These are phyloP conservation scores for Sigmodon hispidus DNA, from an alignment of 2,113 vertebrate species.

Conservation along the genomic window DNA sequence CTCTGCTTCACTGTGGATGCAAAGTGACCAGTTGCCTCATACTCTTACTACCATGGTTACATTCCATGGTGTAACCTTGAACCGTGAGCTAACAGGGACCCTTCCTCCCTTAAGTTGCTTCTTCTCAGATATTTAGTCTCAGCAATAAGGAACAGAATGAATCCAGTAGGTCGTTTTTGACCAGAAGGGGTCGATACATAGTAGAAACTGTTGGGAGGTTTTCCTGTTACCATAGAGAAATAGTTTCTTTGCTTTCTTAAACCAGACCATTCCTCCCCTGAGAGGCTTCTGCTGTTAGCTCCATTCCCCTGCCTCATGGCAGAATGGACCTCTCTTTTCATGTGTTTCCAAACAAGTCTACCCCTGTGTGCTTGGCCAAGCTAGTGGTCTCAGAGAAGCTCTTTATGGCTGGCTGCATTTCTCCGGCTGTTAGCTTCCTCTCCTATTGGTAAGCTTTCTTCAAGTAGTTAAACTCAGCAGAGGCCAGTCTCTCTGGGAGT, in stretches of 20 bases:
- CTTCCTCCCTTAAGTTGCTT: background rate
- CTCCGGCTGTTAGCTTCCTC: background rate
- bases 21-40: background rate
- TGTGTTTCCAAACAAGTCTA: background rate
- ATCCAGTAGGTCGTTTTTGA: background rate
- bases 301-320: no score
- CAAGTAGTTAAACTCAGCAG: background rate
- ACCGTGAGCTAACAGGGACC: background rate
- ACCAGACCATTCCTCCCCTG: background rate
- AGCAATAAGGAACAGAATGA: background rate
- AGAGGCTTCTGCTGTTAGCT: background rate
- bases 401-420: accelerated
- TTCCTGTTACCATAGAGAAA: background rate
- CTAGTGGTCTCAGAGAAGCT: no score
- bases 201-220: background rate
- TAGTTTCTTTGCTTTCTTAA: background rate
- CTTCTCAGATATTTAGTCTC: background rate
- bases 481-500: slow-evolving; percentile 39
- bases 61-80: background rate
- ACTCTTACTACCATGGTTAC: no score
- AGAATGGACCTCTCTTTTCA: background rate
- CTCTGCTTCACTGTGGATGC: background rate
- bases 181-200: background rate
- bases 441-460: background rate
- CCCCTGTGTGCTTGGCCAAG: background rate